Evolutionary conservation across 2,797 vertebrate species (phyloP).

Genomic region (Squalus acanthias): DNA sequence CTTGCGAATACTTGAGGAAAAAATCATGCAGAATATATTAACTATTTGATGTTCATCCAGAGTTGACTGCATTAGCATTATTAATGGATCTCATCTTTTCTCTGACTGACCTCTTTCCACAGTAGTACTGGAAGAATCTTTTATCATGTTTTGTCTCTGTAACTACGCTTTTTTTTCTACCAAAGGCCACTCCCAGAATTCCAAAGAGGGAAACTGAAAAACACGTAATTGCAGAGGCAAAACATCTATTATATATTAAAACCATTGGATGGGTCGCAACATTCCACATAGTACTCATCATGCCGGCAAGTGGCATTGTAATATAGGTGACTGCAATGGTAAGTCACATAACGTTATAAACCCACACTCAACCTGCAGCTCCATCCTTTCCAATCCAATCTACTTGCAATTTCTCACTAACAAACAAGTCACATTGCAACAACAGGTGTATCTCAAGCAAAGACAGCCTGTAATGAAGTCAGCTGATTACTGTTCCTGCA

Average conservation of each 20-base stretch:
- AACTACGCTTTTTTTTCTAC: constrained; percentile 49
- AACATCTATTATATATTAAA: neutral
- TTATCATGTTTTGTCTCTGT: neutral
- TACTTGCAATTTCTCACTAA: neutral
- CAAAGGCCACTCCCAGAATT: constrained; percentile 90
- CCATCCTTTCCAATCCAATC: neutral
- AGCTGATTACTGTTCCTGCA: neutral
- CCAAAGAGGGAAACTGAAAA: constrained; percentile 91
- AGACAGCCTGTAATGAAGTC: neutral
- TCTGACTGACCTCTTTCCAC: neutral
- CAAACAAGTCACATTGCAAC: neutral
- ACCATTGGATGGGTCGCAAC: neutral
- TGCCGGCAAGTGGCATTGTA: neutral
- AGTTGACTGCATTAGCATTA: neutral
- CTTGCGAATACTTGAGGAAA: neutral
- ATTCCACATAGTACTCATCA: neutral
- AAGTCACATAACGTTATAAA: neutral
- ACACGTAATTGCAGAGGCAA: neutral
- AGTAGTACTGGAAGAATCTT: neutral
- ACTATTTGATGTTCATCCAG: neutral
- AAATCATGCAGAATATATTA: neutral
- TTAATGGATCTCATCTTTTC: neutral
- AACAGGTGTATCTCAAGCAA: neutral
- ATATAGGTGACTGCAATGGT: neutral
- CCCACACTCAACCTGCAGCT: neutral